Percentiles rank a stretch among this genome's conserved stretches.
phyloP scores from a whole-genome alignment of 1,140 invertebrate species.

The Pseudomyrmex concolor region DNA sequence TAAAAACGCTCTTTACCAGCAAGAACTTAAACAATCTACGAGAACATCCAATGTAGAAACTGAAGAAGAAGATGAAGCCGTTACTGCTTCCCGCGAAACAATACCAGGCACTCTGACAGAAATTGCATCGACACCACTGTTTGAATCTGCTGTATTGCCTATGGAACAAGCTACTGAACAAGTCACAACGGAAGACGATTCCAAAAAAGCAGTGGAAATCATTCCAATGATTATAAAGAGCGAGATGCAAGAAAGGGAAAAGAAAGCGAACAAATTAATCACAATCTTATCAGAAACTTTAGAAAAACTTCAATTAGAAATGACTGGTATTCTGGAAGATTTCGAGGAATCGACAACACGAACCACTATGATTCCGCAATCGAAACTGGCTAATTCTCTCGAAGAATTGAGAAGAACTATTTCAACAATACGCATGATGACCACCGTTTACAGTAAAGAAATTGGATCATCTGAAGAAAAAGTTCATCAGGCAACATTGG shows the following conservation, averaged over 20 bases:
- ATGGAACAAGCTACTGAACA: conserved; percentile 53
- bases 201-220: conserved; percentile 11
- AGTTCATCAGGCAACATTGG: not conserved
- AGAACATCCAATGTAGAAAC: conserved; percentile 54
- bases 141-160: not conserved
- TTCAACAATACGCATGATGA: conserved; percentile 34
- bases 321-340: conserved; percentile 75
- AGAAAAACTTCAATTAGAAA: conserved; percentile 70
- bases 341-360: conserved; percentile 73
- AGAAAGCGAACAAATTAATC: conserved; percentile 4
- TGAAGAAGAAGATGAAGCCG: conserved; percentile 45
- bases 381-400: conserved; percentile 68
- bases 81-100: conserved; percentile 45
- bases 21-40: conserved; percentile 68
- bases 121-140: not conserved
- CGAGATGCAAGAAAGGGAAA: not conserved
- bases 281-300: conserved; percentile 56
- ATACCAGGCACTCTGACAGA: conserved; percentile 50
- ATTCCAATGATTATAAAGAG: not conserved
- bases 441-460: not conserved
- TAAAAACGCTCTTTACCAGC: conserved; percentile 67
- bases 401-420: conserved; percentile 71
- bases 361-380: conserved; percentile 58
- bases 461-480: conserved; percentile 27
- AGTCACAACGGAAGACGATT: conserved; percentile 37